These are phyloP conservation scores for Brachyptera risi DNA, from an alignment of 2,888 invertebrate genomes.

Conservation along the genomic window DNA sequence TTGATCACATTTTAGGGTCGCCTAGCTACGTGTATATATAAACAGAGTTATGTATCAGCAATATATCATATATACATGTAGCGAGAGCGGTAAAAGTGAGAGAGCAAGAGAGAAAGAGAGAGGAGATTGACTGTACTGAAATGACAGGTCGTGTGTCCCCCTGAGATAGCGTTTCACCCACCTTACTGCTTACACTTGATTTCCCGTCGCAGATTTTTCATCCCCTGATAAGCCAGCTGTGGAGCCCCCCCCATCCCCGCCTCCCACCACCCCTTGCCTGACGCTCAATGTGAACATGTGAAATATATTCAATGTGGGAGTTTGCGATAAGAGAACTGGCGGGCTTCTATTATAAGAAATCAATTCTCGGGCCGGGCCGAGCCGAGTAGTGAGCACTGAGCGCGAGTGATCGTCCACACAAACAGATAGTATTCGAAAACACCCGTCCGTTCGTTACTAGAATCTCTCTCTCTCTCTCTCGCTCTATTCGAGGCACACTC, in stretches of 20 bases:
- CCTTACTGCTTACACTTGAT: constrained; percentile 47
- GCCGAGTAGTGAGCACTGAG: constrained; percentile 12
- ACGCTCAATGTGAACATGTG: constrained; percentile 52
- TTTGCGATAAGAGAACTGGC: constrained; percentile 53
- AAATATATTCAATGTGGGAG: constrained; percentile 68
- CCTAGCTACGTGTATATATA: too few relatives aligned
- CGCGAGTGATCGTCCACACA: constrained; percentile 30
- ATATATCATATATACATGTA: too few relatives aligned
- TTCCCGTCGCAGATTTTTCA: constrained; percentile 43
- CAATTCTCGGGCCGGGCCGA: constrained; percentile 35
- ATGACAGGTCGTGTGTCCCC: constrained; percentile 20
- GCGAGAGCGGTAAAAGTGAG: background rate
- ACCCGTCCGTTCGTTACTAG: too few relatives aligned
- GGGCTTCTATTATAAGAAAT: constrained; percentile 42
- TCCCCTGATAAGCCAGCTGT: constrained; percentile 26
- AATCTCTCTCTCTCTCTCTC: too few relatives aligned
- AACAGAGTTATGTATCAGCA: too few relatives aligned
- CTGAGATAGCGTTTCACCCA: constrained; percentile 31
- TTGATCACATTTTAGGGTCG: too few relatives aligned
- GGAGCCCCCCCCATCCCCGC: constrained; percentile 39
- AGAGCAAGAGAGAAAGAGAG: background rate
- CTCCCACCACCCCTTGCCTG: constrained; percentile 35
- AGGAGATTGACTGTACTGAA: constrained; percentile 31
- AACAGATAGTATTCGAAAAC: constrained; percentile 13
- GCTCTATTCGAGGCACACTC: too few relatives aligned